Conservation (phyloP, 2,797 vertebrate species). For the Melopsittacus undulatus region DNA sequence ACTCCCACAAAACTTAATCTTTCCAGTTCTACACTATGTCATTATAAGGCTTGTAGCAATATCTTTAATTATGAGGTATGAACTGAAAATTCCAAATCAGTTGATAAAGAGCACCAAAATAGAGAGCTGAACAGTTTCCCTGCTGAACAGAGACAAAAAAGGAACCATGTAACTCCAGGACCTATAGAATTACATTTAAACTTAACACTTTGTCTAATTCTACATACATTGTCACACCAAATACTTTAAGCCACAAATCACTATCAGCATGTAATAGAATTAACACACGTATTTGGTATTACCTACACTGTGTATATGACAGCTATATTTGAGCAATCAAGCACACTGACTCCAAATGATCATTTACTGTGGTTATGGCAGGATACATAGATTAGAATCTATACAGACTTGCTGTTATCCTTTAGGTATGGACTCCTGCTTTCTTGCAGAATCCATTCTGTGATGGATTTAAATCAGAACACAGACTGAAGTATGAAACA, state of each 20-base stretch:
- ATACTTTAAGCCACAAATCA: background rate
- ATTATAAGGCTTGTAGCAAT: background rate
- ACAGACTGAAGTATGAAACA: background rate
- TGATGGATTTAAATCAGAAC: background rate
- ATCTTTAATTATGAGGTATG: background rate
- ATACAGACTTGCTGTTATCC: background rate
- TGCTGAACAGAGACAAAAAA: background rate
- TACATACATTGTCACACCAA: background rate
- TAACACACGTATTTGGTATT: background rate
- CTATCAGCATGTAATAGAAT: background rate
- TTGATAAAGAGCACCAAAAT: background rate
- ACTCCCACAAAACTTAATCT: background rate
- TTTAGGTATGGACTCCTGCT: background rate
- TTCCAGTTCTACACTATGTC: background rate
- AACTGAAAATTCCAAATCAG: background rate
- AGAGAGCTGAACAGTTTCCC: background rate
- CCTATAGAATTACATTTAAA: background rate
- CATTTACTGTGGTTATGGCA: background rate
- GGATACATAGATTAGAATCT: background rate
- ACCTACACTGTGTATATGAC: background rate
- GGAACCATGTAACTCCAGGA: background rate
- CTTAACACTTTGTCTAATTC: background rate
- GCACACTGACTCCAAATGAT: background rate
- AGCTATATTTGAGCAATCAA: background rate
- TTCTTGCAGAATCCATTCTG: background rate